Percentiles rank a stretch among this genome's conserved stretches.
Conservation (phyloP, 2,797 vertebrate species). For the Cyprinella venusta region DNA sequence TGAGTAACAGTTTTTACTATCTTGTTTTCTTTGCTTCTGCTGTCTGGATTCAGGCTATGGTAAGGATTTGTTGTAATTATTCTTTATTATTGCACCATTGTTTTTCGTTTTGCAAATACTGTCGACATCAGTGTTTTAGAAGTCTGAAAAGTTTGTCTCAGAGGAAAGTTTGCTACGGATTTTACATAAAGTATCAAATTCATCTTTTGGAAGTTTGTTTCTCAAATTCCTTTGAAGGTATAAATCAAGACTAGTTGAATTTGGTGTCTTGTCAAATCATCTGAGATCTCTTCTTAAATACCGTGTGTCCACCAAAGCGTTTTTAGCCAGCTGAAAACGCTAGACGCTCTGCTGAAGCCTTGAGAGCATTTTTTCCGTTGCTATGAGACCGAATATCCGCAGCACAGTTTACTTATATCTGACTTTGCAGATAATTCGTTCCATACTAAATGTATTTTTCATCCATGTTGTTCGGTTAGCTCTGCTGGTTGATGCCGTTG, state of each 20-base stretch:
- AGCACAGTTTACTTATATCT: no score
- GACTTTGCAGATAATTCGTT: no score
- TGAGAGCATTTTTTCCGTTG: no score
- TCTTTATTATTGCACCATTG: no score
- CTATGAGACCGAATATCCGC: no score
- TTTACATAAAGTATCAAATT: neutral
- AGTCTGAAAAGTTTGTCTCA: neutral
- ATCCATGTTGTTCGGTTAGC: no score
- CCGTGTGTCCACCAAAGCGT: no score
- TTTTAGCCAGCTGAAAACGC: no score
- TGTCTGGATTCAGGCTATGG: conserved; percentile 56
- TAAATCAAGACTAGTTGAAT: neutral
- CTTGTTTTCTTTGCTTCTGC: conserved; percentile 6
- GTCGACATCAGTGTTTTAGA: neutral
- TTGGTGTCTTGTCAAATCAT: neutral
- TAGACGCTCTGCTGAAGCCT: no score
- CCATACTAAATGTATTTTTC: no score
- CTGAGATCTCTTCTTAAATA: neutral
- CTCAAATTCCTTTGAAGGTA: neutral
- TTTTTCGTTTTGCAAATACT: neutral
- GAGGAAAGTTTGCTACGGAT: no score
- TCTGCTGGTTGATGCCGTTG: no score
- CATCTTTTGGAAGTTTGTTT: neutral
- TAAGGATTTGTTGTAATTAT: conserved; percentile 30
- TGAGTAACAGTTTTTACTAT: conserved; percentile 18